phyloP scores from a whole-genome alignment of 2,113 vertebrate genomes.

The Sorex fumeus region DNA sequence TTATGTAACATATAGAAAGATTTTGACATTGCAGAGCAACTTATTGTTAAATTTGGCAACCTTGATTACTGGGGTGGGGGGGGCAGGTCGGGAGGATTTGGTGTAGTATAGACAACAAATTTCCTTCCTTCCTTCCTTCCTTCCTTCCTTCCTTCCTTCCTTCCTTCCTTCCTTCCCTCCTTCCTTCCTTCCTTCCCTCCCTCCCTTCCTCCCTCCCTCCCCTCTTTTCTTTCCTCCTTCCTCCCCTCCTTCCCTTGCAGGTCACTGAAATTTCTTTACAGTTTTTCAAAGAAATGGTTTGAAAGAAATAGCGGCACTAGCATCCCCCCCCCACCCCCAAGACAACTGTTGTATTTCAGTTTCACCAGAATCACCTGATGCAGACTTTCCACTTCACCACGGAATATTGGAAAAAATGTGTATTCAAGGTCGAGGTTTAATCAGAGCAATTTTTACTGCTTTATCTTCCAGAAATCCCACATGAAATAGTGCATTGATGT shows the following conservation, averaged over 20 bases:
- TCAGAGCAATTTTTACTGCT: constrained; percentile 11
- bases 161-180: too few relatives aligned
- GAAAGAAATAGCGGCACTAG: not conserved
- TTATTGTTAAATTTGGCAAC: not conserved
- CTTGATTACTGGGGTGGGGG: constrained; percentile 8
- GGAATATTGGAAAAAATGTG: not conserved
- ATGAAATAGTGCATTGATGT: not conserved
- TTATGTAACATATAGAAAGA: not conserved
- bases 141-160: too few relatives aligned
- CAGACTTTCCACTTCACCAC: constrained; percentile 22
- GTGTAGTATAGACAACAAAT: too few relatives aligned
- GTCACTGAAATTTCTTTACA: not conserved
- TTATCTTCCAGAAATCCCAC: not conserved
- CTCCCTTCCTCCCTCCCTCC: too few relatives aligned
- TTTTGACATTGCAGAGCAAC: not conserved
- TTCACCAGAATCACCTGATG: constrained; percentile 34
- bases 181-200: too few relatives aligned
- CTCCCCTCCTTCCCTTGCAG: not conserved
- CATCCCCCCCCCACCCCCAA: not conserved
- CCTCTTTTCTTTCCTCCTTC: too few relatives aligned
- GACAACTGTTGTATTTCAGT: constrained; percentile 12
- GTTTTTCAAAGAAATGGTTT: too few relatives aligned
- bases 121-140: too few relatives aligned
- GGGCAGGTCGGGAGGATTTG: too few relatives aligned
- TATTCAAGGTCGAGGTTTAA: constrained; percentile 12